Percentiles rank a stretch among this genome's conserved stretches.
Evolutionary conservation across 2,797 vertebrate species (phyloP).

Genomic region (Sebastes itinus): DNA sequence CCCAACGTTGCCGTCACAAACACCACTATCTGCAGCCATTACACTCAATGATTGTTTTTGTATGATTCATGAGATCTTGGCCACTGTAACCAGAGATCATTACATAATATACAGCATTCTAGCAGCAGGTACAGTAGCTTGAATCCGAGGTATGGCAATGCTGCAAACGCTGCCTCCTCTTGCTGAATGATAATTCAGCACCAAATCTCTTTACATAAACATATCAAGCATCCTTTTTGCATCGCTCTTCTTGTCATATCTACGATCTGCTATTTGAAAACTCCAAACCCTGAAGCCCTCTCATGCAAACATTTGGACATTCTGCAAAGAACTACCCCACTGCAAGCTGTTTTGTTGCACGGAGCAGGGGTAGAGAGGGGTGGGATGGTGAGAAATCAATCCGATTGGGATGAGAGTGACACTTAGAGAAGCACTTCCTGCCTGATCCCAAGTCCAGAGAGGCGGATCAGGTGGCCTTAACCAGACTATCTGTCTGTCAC

Average conservation of each 20-base stretch:
- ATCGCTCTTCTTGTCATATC: not conserved
- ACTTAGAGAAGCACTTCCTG: constrained; percentile 57
- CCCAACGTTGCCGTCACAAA: constrained; percentile 28
- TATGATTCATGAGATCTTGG: constrained; percentile 33
- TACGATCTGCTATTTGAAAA: not conserved
- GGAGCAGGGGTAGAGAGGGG: not conserved
- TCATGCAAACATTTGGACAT: not conserved
- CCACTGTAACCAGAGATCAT: constrained; percentile 35
- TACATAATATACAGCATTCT: constrained; percentile 54
- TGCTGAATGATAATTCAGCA: not conserved
- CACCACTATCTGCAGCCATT: constrained; percentile 9
- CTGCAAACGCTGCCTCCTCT: constrained; percentile 23
- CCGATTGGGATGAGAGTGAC: constrained; percentile 41
- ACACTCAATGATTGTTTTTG: not conserved
- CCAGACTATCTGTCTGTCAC: constrained; percentile 54
- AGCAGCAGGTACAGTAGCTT: constrained; percentile 48
- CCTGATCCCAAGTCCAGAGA: constrained; percentile 42
- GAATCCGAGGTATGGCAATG: constrained; percentile 15
- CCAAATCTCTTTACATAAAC: not conserved
- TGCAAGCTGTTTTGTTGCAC: not conserved
- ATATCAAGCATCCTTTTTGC: not conserved
- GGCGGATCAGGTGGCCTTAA: constrained; percentile 50
- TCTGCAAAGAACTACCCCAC: not conserved
- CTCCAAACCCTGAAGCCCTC: not conserved
- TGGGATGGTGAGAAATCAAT: constrained; percentile 48